Evolutionary conservation across 2,888 invertebrate genomes (phyloP).

Genomic region (Dendrolimus pini): DNA sequence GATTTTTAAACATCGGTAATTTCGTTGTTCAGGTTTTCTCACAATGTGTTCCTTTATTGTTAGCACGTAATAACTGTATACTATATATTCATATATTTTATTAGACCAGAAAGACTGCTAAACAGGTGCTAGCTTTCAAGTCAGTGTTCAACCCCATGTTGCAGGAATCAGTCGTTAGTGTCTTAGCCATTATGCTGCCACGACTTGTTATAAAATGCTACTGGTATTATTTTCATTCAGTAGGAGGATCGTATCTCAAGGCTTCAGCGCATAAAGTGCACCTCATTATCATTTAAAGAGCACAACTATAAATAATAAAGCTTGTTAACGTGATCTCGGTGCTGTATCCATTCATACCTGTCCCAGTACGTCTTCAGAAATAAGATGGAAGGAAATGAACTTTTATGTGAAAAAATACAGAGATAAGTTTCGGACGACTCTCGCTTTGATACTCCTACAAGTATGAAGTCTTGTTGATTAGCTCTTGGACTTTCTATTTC

Average conservation of each 20-base stretch:
- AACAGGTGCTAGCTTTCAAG: too few species aligned
- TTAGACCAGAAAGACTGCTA: too few species aligned
- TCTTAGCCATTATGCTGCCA: too few species aligned
- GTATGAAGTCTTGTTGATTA: constrained; percentile 62
- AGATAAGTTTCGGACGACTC: constrained; percentile 47
- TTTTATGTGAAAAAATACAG: constrained; percentile 34
- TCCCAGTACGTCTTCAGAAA: constrained; percentile 23
- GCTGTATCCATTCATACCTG: constrained; percentile 6
- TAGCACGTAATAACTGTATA: too few species aligned
- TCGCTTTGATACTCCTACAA: constrained; percentile 55
- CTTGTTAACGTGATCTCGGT: constrained; percentile 3
- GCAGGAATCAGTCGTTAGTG: too few species aligned
- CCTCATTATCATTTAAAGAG: constrained; percentile 1
- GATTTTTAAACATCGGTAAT: too few species aligned
- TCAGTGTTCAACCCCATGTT: too few species aligned
- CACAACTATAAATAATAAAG: constrained; percentile 7
- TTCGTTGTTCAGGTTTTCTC: too few species aligned
- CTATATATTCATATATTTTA: too few species aligned
- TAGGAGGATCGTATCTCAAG: not conserved
- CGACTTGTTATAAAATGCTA: too few species aligned
- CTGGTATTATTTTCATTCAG: not conserved
- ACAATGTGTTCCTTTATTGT: too few species aligned
- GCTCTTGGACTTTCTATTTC: constrained; percentile 49
- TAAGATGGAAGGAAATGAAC: constrained; percentile 35
- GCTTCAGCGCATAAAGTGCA: not conserved